These are phyloP conservation scores for Muscicapa adusta DNA, from an alignment of 2,113 vertebrate genomes.

Conservation along the genomic window DNA sequence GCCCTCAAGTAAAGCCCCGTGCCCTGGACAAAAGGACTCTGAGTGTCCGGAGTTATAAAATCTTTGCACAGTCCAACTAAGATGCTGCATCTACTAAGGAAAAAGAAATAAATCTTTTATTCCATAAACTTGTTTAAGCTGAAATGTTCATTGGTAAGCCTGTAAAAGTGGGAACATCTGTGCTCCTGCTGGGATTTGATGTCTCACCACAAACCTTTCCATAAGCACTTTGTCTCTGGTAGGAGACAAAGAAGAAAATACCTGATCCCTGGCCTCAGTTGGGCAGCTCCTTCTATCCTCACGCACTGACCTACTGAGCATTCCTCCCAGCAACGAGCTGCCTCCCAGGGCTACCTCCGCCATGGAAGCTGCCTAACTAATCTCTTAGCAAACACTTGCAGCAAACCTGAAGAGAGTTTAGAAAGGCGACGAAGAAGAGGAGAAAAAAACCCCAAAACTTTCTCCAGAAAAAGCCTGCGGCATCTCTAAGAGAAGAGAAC, in stretches of 20 bases:
- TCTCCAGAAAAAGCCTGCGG: conserved; percentile 4
- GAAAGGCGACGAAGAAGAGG: not conserved
- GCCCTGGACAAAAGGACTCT: conserved; percentile 46
- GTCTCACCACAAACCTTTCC: conserved; percentile 80
- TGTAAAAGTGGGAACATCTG: conserved; percentile 70
- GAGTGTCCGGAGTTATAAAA: conserved; percentile 33
- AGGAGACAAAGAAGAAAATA: conserved; percentile 79
- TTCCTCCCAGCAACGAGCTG: conserved; percentile 79
- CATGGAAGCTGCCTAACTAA: conserved; percentile 81
- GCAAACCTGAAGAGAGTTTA: conserved; percentile 79
- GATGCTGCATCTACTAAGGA: conserved; percentile 15
- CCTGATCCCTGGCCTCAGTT: conserved; percentile 80
- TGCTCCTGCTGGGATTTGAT: conserved; percentile 68
- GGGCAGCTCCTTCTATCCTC: conserved; percentile 68
- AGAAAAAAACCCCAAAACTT: not conserved
- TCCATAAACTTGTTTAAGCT: conserved; percentile 65
- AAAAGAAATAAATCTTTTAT: conserved; percentile 31
- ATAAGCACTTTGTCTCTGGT: conserved; percentile 74
- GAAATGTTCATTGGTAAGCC: conserved; percentile 63
- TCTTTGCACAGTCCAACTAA: conserved; percentile 44
- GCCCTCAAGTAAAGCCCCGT: not conserved
- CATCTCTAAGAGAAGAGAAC: not conserved
- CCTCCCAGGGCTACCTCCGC: conserved; percentile 86
- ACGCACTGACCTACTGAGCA: conserved; percentile 76
- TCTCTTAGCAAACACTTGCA: conserved; percentile 88